These are phyloP conservation scores for Pyrochroa serraticornis DNA, from an alignment of 2,888 invertebrate species.

Conservation along the genomic window DNA sequence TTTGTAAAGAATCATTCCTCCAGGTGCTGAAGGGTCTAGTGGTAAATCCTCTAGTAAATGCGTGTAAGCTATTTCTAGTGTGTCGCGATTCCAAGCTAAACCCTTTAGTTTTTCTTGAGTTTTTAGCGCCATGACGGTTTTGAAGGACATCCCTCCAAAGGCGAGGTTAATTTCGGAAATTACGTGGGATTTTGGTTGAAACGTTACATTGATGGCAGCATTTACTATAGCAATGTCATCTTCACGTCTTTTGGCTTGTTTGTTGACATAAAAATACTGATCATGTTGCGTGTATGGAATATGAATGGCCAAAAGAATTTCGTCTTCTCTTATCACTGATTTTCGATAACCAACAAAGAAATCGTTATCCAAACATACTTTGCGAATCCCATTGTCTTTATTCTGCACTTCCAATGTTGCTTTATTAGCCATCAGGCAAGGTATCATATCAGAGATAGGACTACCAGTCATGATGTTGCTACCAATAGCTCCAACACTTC, in stretches of 20 bases:
- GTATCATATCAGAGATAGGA: conserved; percentile 95
- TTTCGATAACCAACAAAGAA: conserved; percentile 90
- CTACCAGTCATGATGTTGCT: conserved; percentile 87
- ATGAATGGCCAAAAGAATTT: conserved; percentile 79
- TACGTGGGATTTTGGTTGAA: conserved; percentile 62
- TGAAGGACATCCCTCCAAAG: conserved; percentile 95
- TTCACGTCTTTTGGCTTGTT: conserved; percentile 89
- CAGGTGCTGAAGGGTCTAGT: conserved; percentile 71
- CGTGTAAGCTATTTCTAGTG: conserved; percentile 63
- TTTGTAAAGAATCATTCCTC: conserved; percentile 72
- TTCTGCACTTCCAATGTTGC: conserved; percentile 70
- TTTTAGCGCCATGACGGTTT: conserved; percentile 74
- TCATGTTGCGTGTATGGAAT: conserved; percentile 74
- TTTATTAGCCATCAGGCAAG: conserved; percentile 82
- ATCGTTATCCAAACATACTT: conserved; percentile 71
- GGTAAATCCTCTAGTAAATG: conserved; percentile 76
- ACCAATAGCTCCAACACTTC: conserved; percentile 90
- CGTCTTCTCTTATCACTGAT: conserved; percentile 74
- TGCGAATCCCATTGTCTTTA: conserved; percentile 61
- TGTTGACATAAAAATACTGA: conserved; percentile 83
- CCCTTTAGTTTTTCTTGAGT: conserved; percentile 62
- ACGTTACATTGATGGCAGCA: conserved; percentile 75
- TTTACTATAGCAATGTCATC: conserved; percentile 98
- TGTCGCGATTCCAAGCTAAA: conserved; percentile 48
- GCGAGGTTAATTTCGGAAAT: conserved; percentile 72